These are phyloP conservation scores for Sinocyclocheilus anophthalmus DNA, from an alignment of 2,113 vertebrate genomes.

Conservation along the genomic window DNA sequence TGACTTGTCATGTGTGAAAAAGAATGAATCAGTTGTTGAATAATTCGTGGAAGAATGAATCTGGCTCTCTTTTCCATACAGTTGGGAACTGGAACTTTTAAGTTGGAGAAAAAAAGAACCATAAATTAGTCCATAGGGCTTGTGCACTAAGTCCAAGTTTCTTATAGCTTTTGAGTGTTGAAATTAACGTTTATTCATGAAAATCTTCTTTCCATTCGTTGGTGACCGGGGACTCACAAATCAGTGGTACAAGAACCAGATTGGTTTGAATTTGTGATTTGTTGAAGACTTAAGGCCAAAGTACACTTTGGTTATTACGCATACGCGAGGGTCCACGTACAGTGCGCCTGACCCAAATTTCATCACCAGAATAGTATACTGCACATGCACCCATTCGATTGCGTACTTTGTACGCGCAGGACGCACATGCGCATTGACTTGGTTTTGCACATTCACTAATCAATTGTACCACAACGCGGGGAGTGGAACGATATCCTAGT, in stretches of 20 bases:
- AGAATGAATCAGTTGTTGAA: not conserved
- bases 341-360: too few relatives aligned
- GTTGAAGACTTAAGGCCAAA: too few relatives aligned
- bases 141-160: not conserved
- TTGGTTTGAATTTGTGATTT: not conserved
- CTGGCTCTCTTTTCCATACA: not conserved
- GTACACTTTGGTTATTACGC: not conserved
- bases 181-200: not conserved
- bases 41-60: not conserved
- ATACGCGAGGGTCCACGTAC: too few relatives aligned
- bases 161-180: not conserved
- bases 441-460: too few relatives aligned
- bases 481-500: too few relatives aligned
- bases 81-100: not conserved
- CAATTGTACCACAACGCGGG: too few relatives aligned
- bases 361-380: too few relatives aligned
- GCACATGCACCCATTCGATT: too few relatives aligned
- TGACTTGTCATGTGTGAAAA: not conserved
- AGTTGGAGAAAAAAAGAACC: not conserved
- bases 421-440: too few relatives aligned
- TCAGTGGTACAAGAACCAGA: not conserved
- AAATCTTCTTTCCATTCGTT: not conserved
- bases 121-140: not conserved
- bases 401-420: too few relatives aligned
- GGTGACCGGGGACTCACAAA: not conserved